phyloP scores from a whole-genome alignment of 2,888 invertebrate species.

The Andrena camellia region DNA sequence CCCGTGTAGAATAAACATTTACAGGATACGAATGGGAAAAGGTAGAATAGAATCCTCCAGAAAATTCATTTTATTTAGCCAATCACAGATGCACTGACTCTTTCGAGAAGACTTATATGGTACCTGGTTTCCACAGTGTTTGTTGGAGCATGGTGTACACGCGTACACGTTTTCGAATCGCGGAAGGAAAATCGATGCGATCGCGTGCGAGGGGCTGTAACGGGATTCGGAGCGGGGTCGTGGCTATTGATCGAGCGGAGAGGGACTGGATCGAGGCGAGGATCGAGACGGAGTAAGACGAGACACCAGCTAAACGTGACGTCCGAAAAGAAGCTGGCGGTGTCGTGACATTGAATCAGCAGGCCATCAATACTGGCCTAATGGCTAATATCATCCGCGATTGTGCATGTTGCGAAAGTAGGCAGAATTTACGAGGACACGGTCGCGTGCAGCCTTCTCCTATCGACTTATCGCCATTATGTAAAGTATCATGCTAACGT shows the following conservation, averaged over 20 bases:
- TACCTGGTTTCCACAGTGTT: not conserved
- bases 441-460: constrained; percentile 15
- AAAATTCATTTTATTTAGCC: no score
- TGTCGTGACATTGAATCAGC: constrained; percentile 70
- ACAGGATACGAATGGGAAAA: no score
- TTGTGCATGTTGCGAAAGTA: constrained; percentile 53
- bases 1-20: no score
- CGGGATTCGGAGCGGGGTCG: constrained; percentile 73
- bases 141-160: not conserved
- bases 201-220: constrained; percentile 77
- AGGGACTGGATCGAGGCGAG: constrained; percentile 50
- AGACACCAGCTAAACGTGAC: constrained; percentile 60
- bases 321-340: constrained; percentile 65
- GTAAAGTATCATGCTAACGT: constrained; percentile 20
- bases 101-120: no score
- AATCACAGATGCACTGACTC: no score
- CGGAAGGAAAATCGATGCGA: constrained; percentile 78
- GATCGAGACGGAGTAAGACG: constrained; percentile 61
- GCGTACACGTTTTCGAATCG: constrained; percentile 60
- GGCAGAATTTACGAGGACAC: constrained; percentile 49
- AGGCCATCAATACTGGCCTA: constrained; percentile 63
- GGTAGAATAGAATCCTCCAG: no score
- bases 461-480: constrained; percentile 54
- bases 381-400: constrained; percentile 66
- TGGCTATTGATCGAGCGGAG: constrained; percentile 63